Evolutionary conservation across 1,140 invertebrate genomes (phyloP), one percentile per base, ranked within the genome.

Genomic region (Aphaenogaster rudis): DNA sequence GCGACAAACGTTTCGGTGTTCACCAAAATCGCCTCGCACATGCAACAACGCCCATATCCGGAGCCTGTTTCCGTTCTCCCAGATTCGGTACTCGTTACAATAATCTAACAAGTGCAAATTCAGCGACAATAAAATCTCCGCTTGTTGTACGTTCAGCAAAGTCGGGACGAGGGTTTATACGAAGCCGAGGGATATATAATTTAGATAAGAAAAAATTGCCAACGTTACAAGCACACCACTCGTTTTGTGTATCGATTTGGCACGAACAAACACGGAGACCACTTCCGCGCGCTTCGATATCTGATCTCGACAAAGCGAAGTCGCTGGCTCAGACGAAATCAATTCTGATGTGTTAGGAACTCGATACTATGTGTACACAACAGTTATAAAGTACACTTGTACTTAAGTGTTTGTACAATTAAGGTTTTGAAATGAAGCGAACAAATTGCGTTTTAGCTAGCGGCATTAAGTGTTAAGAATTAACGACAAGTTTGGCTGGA

Each of bases 261-360:
- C n/a, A 48, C 45, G 21, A 42, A 59, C 39, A 59, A 76, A 59
- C 33, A 59, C 48, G 39, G 36, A 59, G 33, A 42, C 54, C 39
- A 42, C n/a, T 76, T 76, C 69, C 69, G 69, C 28, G 13, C 15
- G 7, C 15, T 52, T 52, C 69, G 69, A 72, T 72, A 72, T 72
- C 69, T 72, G 69, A 72, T 72, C 45, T 52, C 28, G 48, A 8
- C 7, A 72, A 33, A 50, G 48, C 15, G 33, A 72, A 72, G 45
- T 50, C 5, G 15, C n/a, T 33, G 15, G 21, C 39, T 28, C 42
- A 50, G 21, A 69, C 21, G 42, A 69, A 69, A 69, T 72, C 69
- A 72, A 72, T 52, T 50, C 13, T 21, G 69, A 69, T 28, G 13
- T 50, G 42, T 13, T 28, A 3, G 17, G 5, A 45, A 13, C 15